Base-by-base conservation (phyloP, 2,113 vertebrate genomes). In the Hucho hucho region DNA sequence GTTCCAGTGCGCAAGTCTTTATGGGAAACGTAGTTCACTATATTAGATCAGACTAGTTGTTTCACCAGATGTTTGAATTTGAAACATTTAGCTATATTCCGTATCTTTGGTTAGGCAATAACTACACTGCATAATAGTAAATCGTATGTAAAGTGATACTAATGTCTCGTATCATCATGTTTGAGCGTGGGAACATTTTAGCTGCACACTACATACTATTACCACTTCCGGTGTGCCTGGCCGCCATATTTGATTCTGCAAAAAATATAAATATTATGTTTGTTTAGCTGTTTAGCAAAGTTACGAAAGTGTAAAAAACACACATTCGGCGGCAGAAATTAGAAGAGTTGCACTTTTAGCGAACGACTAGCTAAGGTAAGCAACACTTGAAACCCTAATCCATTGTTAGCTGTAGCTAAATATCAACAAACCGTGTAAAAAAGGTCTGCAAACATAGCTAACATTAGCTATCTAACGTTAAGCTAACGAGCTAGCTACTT, bases 11-110 rank as follows among this genome's bases (percentile, higher is more conserved):
- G 25, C 29, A 3, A 3, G 12, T 74, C 4, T 1, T 83, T 83
- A 6, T 90, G 89, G 92, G 89, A 87, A 85, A 88, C 88, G 92
- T 80, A 82, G 90, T 91, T 37, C 7, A 26, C 64, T 56, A 11
- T 22, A 11, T 37, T 63, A 26, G 1, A 16, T 25, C 4, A 28
- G 25, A 24, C 13, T 25, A 2, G 22, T 64, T 25, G 11, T 64
- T 24, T 24, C 26, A 64, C 26, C 63, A 53, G 14, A 53, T 14
- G 49, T 18, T 53, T 53, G 14, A 14, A 53, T 53, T 53, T 53
- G 49, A 53, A 53, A 53, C 14, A 43, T 53, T 16, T 53, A 4
- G 13, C 3, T 53, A 16, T 16, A 53, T 53, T 18, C 9, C 2
- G 5, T 53, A 18, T 53, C 3, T 53, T 53, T 53, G 3, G 16